Evolutionary conservation across 2,113 vertebrate genomes (phyloP), one percentile per base, ranked within the genome.

Genomic region (Orycteropus afer): DNA sequence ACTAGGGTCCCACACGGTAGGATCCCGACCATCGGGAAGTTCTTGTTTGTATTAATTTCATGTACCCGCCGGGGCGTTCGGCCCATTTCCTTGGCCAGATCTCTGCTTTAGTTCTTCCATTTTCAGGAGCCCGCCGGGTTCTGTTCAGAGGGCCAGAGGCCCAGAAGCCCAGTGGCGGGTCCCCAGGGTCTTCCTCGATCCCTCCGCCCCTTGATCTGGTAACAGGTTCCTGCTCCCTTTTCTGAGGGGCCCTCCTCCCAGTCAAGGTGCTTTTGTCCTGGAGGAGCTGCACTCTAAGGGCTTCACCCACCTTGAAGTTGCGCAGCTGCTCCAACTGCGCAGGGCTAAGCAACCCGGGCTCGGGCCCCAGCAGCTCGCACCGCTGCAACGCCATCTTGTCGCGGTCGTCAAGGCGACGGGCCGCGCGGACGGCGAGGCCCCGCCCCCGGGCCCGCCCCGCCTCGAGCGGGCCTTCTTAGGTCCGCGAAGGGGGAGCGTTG

Each of bases 261-360:
- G 57, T 25, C 65, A 17, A 32, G 63, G 42, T 73, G 22, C 11
- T n/a, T 40, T 20, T 0, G 25, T 20, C 63, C 57, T 9, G 18
- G 37, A 13, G 29, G 20, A 45, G n/a, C 82, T 32, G 91, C 77
- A 7, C 61, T n/a, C 47, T 22, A 14, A 51, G 22, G 29, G 29
- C 23, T 25, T 4, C 49, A 86, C 97, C 85, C 94, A 98, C 98
- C 98, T 98, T 98, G 93, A 96, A 97, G 2, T 79, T 5, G 42
- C 93, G 49, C 47, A 98, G 94, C 80, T 94, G 49, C 27, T 87
- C 27, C 42, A 83, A 40, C 77, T 98, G 97, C 53, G 69, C 73
- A 0, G 34, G 5, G 42, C 81, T 96, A 32, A 98, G 97, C 2
- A 89, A 59, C 22, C 71, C 96, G 0, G 53, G 57, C 5, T 97